Evolutionary conservation across 2,888 invertebrate species (phyloP).

Genomic region (Odontocolon sp.): DNA sequence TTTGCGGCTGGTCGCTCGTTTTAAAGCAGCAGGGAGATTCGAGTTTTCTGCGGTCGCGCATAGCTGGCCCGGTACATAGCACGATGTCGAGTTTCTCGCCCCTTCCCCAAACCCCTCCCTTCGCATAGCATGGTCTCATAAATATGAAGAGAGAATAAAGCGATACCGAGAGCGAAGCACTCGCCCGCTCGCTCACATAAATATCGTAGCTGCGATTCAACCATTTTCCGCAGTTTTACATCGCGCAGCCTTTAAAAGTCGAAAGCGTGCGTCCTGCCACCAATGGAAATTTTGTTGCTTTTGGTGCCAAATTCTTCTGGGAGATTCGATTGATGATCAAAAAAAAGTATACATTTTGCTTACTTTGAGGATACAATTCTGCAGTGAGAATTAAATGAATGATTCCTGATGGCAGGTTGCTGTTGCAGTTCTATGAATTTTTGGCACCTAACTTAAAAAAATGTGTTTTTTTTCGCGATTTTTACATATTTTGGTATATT

Average conservation of each 20-base stretch:
- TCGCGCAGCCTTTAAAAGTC: conserved; percentile 50
- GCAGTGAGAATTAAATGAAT: no score
- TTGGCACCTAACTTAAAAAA: no score
- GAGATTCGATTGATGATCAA: conserved; percentile 16
- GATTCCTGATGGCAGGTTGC: no score
- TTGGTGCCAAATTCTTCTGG: conserved; percentile 5
- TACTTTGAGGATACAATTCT: neutral
- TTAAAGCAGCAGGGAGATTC: conserved; percentile 51
- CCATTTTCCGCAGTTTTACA: conserved; percentile 57
- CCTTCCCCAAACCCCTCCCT: neutral
- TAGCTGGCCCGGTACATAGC: conserved; percentile 39
- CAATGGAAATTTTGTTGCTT: conserved; percentile 38
- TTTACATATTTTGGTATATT: no score
- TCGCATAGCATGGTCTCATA: conserved; percentile 47
- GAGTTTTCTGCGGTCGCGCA: conserved; percentile 53
- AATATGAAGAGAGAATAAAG: conserved; percentile 59
- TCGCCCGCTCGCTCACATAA: conserved; percentile 46
- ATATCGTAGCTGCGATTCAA: conserved; percentile 50
- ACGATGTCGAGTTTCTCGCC: conserved; percentile 4
- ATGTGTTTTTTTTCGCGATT: no score
- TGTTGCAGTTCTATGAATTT: no score
- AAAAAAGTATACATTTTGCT: neutral
- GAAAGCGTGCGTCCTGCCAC: conserved; percentile 33
- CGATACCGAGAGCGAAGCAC: conserved; percentile 47
- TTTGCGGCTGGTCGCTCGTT: conserved; percentile 48